Evolutionary conservation across 2,797 vertebrate species (phyloP).

Genomic region (Oceanodroma leucorhoa): DNA sequence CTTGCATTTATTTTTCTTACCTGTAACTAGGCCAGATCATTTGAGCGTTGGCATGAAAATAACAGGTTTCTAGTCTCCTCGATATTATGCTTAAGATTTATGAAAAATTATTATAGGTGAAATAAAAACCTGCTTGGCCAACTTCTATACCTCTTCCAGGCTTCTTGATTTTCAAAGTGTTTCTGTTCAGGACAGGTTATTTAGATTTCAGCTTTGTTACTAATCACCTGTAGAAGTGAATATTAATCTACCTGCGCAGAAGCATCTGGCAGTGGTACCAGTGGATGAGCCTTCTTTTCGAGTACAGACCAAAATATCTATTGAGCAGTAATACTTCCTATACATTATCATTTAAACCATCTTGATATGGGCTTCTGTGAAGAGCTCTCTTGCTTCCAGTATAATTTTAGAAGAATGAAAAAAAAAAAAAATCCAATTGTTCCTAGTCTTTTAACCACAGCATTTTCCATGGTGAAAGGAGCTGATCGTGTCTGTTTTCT

Average conservation of each 20-base stretch:
- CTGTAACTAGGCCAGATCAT: neutral
- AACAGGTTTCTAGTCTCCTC: neutral
- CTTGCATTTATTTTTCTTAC: neutral
- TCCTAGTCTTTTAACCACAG: neutral
- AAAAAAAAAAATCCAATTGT: neutral
- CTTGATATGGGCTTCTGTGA: neutral
- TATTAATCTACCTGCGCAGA: neutral
- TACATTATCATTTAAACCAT: neutral
- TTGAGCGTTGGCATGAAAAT: neutral
- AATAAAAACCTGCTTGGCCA: neutral
- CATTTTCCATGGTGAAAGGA: neutral
- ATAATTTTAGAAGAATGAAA: neutral
- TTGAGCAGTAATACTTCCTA: neutral
- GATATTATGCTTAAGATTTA: neutral
- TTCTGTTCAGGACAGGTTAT: neutral
- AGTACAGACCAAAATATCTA: neutral
- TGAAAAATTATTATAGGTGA: neutral
- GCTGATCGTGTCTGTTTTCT: neutral
- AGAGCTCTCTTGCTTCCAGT: neutral
- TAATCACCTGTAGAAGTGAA: neutral
- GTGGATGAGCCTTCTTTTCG: neutral
- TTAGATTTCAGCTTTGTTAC: neutral
- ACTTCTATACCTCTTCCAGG: neutral
- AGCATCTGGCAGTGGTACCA: neutral
- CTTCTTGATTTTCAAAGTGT: neutral